Percentiles rank a stretch among this genome's conserved stretches.
phyloP scores from a whole-genome alignment of 2,888 invertebrate species.

The Drosophila villosipedis region DNA sequence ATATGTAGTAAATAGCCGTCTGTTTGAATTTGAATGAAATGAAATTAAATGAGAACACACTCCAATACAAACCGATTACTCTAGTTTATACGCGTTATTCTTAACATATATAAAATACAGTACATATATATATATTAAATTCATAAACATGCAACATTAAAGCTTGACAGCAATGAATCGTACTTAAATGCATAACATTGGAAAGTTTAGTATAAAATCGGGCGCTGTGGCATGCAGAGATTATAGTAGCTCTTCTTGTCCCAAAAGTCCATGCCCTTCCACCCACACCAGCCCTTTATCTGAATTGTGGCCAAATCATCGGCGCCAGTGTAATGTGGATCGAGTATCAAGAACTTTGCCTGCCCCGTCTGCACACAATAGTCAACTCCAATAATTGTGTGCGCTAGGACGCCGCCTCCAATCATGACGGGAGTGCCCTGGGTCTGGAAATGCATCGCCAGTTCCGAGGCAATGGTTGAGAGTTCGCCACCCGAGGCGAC shows the following conservation, averaged over 20 bases:
- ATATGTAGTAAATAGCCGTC: neutral
- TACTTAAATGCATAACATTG: slow-evolving; percentile 46
- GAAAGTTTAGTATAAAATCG: slow-evolving; percentile 81
- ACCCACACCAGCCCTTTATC: slow-evolving; percentile 97
- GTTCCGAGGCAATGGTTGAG: slow-evolving; percentile 90
- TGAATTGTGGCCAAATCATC: slow-evolving; percentile 92
- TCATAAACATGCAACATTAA: slow-evolving; percentile 40
- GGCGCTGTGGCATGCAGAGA: slow-evolving; percentile 93
- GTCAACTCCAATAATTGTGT: slow-evolving; percentile 98
- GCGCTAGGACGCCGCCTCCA: slow-evolving; percentile 98
- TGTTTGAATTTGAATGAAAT: neutral
- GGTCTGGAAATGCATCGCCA: slow-evolving; percentile 95
- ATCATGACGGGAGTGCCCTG: slow-evolving; percentile 99
- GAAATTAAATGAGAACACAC: neutral
- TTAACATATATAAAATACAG: slow-evolving; percentile 44
- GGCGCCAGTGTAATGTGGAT: slow-evolving; percentile 98
- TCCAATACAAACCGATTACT: slow-evolving; percentile 1
- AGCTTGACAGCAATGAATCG: slow-evolving; percentile 31
- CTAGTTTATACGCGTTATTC: slow-evolving; percentile 38
- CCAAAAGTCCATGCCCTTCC: slow-evolving; percentile 98
- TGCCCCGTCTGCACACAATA: slow-evolving; percentile 92
- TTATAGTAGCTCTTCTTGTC: slow-evolving; percentile 97
- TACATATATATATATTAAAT: slow-evolving; percentile 38
- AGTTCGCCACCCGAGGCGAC: slow-evolving; percentile 95
- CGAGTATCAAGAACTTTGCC: slow-evolving; percentile 96